Evolutionary conservation across 2,797 vertebrate genomes (phyloP).

Genomic region (Pyrocephalus nanus): DNA sequence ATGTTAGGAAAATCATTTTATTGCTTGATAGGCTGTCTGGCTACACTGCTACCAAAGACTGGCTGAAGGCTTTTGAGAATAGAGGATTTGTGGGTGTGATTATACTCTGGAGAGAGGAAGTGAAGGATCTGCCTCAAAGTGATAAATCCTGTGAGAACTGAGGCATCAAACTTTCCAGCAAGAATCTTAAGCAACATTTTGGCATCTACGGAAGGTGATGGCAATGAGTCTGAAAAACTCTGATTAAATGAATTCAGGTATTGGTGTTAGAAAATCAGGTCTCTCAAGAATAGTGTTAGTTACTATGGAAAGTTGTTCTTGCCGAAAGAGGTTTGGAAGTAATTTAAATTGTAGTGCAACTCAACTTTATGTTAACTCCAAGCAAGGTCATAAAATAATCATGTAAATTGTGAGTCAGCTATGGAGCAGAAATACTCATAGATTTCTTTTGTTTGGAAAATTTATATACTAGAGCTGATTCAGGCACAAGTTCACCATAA

Average conservation of each 20-base stretch:
- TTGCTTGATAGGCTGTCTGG: not conserved
- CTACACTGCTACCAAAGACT: not conserved
- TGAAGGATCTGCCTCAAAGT: not conserved
- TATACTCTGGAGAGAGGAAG: not conserved
- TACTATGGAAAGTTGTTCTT: not conserved
- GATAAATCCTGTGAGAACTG: not conserved
- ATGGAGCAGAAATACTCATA: not conserved
- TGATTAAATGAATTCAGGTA: slow-evolving; percentile 32
- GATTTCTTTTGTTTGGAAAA: not conserved
- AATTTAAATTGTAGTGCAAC: not conserved
- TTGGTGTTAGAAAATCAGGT: slow-evolving; percentile 11
- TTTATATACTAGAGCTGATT: not conserved
- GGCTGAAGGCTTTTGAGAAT: not conserved
- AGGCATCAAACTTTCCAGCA: slow-evolving; percentile 20
- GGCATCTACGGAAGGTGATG: not conserved
- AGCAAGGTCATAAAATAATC: not conserved
- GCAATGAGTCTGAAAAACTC: slow-evolving; percentile 26
- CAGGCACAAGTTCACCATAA: not conserved
- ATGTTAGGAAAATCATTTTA: not conserved
- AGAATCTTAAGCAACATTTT: slow-evolving; percentile 1
- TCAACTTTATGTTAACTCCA: not conserved
- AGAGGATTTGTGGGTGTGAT: not conserved
- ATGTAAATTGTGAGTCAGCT: not conserved
- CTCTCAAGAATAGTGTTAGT: not conserved
- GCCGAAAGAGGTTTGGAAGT: not conserved